Evolutionary conservation across 2,888 invertebrate species (phyloP).

Genomic region (Hemicrepidius hirtus): DNA sequence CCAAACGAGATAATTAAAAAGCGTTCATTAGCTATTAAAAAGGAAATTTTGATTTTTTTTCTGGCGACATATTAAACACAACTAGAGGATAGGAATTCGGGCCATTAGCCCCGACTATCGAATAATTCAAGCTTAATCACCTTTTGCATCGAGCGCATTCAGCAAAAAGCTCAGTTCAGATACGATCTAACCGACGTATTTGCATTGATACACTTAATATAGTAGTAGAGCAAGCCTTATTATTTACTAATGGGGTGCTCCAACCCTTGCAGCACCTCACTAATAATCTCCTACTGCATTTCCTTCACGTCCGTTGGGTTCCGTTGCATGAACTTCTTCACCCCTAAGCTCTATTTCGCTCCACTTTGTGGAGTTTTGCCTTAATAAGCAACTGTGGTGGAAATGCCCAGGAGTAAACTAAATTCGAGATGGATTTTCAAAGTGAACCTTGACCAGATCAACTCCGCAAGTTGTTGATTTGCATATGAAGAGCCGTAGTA

Average conservation of each 20-base stretch:
- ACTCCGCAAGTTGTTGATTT: constrained; percentile 41
- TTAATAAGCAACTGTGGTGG: neutral
- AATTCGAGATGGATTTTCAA: constrained; percentile 35
- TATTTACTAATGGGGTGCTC: constrained; percentile 43
- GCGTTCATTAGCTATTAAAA: constrained; percentile 13
- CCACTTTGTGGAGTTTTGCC: neutral
- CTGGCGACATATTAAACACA: neutral
- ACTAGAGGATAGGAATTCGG: constrained; percentile 6
- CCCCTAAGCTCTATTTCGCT: constrained; percentile 17
- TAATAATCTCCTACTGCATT: constrained; percentile 36
- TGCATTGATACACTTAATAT: constrained; percentile 34
- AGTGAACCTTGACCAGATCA: constrained; percentile 43
- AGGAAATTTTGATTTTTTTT: neutral
- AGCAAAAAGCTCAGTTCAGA: constrained; percentile 20
- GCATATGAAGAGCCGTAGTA: constrained; percentile 43
- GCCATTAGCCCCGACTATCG: neutral
- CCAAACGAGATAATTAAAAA: constrained; percentile 12
- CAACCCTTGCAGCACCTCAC: constrained; percentile 28
- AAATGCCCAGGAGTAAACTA: constrained; percentile 13
- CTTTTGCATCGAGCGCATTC: constrained; percentile 1
- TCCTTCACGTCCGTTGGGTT: constrained; percentile 14
- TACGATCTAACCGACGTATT: constrained; percentile 26
- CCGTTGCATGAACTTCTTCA: neutral
- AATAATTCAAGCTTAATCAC: constrained; percentile 12
- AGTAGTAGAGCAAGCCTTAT: constrained; percentile 31